Base-by-base conservation (phyloP, 2,113 vertebrate species). In the Poicephalus gulielmi region DNA sequence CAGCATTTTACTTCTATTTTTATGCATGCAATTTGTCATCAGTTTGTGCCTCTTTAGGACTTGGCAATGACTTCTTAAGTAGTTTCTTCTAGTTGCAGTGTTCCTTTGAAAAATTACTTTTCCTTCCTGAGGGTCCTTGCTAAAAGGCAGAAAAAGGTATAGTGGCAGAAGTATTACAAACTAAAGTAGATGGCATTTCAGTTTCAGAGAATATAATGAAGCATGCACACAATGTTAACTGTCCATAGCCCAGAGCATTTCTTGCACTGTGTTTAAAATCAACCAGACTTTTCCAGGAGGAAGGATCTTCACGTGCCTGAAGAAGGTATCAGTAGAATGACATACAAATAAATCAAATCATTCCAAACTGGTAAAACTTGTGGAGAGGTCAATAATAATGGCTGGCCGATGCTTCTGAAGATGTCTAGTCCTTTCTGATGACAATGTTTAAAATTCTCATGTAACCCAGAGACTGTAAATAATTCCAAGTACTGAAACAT, bases 1-100 rank as follows among this genome's bases (percentile, higher is more conserved):
- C 73, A 92, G 83, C 50, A 94, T 86, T 95, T 88, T 95, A 55
- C 73, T 68, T 90, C 7, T 86, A 66, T 66, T 82, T 92, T 96
- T 88, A 80, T 90, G 50, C n/a, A 90, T 90, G 46, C 47, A 88
- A 82, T 84, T 75, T 59, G 53, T 95, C 73, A 84, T 94, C 77
- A 64, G 24, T 91, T 73, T 93, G 71, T 95, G 66, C 53, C 49
- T 73, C 35, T 92, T 96, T 62, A 52, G 69, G 64, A 20, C 85
- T 92, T 90, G 80, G 55, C 50, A 96, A 64, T 73, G 30, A 63
- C 60, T 90, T 85, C 57, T 69, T 75, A 39, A 79, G 31, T 78
- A 83, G 60, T 91, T 64, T 95, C 47, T 97, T 92, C 49, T 59
- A 77, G 83, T 57, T 95, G 53, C 78, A 88, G 43, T 28, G 18